Percentiles rank a stretch among this genome's conserved stretches.
Evolutionary conservation across 2,888 invertebrate genomes (phyloP).

Genomic region (Vesta saturnalis): DNA sequence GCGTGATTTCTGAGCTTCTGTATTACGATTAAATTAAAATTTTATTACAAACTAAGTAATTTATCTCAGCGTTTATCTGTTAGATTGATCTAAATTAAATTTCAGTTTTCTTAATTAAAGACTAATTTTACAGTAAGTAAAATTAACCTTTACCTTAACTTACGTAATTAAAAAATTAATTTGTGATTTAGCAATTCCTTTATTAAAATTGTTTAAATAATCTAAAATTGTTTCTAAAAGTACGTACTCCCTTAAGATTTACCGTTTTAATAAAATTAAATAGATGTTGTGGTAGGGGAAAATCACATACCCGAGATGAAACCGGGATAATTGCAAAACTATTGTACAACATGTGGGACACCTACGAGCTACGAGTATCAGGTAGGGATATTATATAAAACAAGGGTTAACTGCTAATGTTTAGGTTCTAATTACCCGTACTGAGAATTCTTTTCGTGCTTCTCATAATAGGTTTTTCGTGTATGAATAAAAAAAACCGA

Average conservation of each 20-base stretch:
- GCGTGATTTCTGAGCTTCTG: conserved; percentile 43
- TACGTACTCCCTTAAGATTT: conserved; percentile 16
- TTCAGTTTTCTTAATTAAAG: conserved; percentile 39
- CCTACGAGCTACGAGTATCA: conserved; percentile 37
- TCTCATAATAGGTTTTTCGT: conserved; percentile 37
- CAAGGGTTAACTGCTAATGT: conserved; percentile 53
- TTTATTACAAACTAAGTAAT: conserved; percentile 45
- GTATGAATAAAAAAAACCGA: not conserved
- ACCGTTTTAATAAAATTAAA: conserved; percentile 31
- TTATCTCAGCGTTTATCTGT: conserved; percentile 43
- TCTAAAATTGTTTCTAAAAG: not conserved
- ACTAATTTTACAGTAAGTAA: conserved; percentile 27
- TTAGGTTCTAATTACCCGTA: conserved; percentile 54
- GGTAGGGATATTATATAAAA: conserved; percentile 48
- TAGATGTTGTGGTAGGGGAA: conserved; percentile 23
- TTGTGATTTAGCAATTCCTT: too few relatives aligned
- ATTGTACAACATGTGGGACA: conserved; percentile 61
- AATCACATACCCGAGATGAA: conserved; percentile 34
- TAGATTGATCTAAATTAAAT: conserved; percentile 46
- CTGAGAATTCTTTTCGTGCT: conserved; percentile 57
- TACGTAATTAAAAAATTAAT: conserved; percentile 13
- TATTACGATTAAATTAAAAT: conserved; percentile 45
- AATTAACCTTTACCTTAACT: conserved; percentile 20
- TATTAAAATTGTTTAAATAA: too few relatives aligned
- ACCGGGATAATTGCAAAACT: conserved; percentile 63